Base-by-base conservation (phyloP, 2,888 invertebrate species). In the Thecophora atra region DNA sequence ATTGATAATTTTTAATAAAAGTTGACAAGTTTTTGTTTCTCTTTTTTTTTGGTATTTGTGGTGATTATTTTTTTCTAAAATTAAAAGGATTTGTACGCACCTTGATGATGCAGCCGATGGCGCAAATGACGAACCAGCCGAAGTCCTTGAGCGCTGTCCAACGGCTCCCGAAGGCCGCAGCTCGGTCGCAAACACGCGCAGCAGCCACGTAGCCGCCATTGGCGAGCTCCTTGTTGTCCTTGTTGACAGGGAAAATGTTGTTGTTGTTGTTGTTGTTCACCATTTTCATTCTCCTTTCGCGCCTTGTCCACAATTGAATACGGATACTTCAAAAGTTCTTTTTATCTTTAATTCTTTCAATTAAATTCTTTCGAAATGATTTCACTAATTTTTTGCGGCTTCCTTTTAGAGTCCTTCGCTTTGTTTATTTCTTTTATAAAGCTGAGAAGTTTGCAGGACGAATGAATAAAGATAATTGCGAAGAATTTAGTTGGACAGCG, bases 81-180 rank as follows among this genome's bases (percentile, higher is more conserved):
- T 21, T 42, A 19, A 30, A 19, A 7, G 21, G 15, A 13, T 56
- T 26, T 47, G 1, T 37, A 77, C 83, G 75, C 72, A 83, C 83
- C 81, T 82, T 80, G n/a, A 82, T 52, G 70, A 87, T 86, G 70
- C 81, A 87, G 74, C 85, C 86, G 73, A 86, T 80, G 69, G 85
- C 81, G 71, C 81, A 81, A 44, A 83, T 77, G 70, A 87, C 79
- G 75, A 86, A 86, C 80, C 81, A 79, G 19, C 79, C 71, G 21
- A 86, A 80, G 75, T 86, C 86, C 51, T 79, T 73, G 60, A 85
- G 77, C 15, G 82, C 79, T 70, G 84, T 81, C 80, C 81, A 80
- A 77, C 74, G 78, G 76, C 79, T 28, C 72, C 70, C 60, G 74
- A 74, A 73, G 72, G 65, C 72, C 54, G 68, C 73, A 76, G 74